phyloP scores from a whole-genome alignment of 2,797 vertebrate species.

The Lutra lutra region DNA sequence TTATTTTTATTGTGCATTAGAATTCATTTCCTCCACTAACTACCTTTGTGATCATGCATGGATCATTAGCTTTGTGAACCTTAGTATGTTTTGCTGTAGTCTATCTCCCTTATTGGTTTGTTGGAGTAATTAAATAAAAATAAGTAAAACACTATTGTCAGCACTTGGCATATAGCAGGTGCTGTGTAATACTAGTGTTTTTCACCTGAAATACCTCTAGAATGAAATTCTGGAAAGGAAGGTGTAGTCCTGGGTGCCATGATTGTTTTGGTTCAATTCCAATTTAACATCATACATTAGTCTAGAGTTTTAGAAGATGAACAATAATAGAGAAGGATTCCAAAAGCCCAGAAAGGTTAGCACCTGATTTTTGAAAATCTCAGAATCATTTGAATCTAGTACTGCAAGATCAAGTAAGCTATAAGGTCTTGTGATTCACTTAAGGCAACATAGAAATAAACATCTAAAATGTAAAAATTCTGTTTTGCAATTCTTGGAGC shows the following conservation, averaged over 20 bases:
- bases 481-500: neutral
- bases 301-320: neutral
- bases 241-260: neutral
- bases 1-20: neutral
- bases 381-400: neutral
- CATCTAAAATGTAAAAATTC: neutral
- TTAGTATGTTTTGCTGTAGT: neutral
- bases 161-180: neutral
- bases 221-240: neutral
- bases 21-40: neutral
- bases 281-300: neutral
- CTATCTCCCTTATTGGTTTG: neutral
- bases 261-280: neutral
- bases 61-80: neutral
- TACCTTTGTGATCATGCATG: neutral
- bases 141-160: neutral
- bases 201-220: neutral
- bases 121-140: neutral
- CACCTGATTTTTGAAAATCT: neutral
- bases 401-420: neutral
- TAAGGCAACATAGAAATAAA: neutral
- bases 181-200: neutral
- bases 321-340: neutral
- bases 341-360: neutral
- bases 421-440: neutral